These are phyloP conservation scores for Brachylomia viminalis DNA, from an alignment of 2,888 invertebrate genomes.

Conservation along the genomic window DNA sequence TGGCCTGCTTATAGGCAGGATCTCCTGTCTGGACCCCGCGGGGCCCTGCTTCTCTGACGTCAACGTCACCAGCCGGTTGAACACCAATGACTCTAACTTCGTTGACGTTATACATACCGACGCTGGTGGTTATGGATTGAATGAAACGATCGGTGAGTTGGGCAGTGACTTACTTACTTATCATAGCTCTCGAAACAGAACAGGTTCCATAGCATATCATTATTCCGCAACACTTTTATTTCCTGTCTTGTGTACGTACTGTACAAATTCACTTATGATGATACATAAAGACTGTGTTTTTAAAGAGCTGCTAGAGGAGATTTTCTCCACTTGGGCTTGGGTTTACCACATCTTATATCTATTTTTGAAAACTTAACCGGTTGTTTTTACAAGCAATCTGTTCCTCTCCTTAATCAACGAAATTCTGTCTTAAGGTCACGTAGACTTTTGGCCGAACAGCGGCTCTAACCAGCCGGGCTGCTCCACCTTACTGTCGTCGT, in stretches of 20 bases:
- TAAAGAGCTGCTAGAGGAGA: too few relatives aligned
- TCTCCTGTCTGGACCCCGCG: slow-evolving; percentile 85
- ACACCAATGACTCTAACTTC: slow-evolving; percentile 78
- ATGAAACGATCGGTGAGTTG: slow-evolving; percentile 79
- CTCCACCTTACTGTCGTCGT: slow-evolving; percentile 71
- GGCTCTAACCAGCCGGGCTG: slow-evolving; percentile 85
- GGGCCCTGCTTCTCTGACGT: slow-evolving; percentile 85
- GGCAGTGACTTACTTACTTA: neutral
- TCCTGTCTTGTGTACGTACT: too few relatives aligned
- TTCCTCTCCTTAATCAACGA: neutral
- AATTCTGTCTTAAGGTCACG: slow-evolving; percentile 75
- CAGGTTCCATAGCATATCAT: too few relatives aligned
- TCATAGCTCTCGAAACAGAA: too few relatives aligned
- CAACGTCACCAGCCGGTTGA: slow-evolving; percentile 73
- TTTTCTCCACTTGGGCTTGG: too few relatives aligned
- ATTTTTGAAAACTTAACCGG: too few relatives aligned
- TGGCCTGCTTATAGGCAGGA: slow-evolving; percentile 76
- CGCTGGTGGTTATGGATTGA: slow-evolving; percentile 81
- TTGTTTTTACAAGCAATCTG: too few relatives aligned
- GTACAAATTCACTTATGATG: too few relatives aligned
- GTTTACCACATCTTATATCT: too few relatives aligned
- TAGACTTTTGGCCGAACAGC: slow-evolving; percentile 85
- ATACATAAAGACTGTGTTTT: too few relatives aligned
- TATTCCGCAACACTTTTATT: neutral
- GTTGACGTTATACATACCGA: slow-evolving; percentile 85